Evolutionary conservation across 2,888 invertebrate genomes (phyloP), one percentile per base, ranked within the genome.

Genomic region (Notocelia uddmanniana): DNA sequence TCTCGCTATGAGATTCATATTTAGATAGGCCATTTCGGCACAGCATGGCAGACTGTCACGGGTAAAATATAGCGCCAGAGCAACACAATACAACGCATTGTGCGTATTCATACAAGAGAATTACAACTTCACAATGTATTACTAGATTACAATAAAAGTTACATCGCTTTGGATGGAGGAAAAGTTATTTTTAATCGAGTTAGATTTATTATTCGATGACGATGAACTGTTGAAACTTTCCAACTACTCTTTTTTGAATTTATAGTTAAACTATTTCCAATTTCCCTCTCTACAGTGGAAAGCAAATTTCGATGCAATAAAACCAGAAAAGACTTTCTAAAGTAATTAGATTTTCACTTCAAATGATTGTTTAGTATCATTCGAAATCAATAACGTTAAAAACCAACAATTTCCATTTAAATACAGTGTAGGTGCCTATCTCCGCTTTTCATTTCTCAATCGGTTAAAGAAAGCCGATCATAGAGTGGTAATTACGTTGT

Each of bases 361-460:
- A 55, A 72, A 55, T 72, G 48, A 62, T 68, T 23, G 55, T 67
- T 71, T 71, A 66, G 41, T 67, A 55, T 67, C 72, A 68, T 41
- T 68, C 48, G 50, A 41, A 62, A 62, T 52, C 58, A 31, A 66
- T 70, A 31, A 41, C 62, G 54, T 59, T 67, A 72, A 55, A 60
- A 50, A 69, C 52, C 34, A 54, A 50, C 60, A 68, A 68, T 72
- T 67, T 72, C 11, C 60, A 62, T 67, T 71, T 60, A 71, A 71
- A 52, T 57, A 69, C 31, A 62, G 69, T 45, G 58, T 63, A 55
- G 69, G 59, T 57, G 69, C 68, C 67, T 84, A 81, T 82, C 81
- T 80, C 79, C 77, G 77, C 80, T 85, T 85, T 85, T 85, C 86
- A 86, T 89, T 89, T 86, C 88, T 88, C 87, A 89, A 89, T 88